Evolutionary conservation across 2,888 invertebrate species (phyloP), one percentile per base, ranked within the genome.

Genomic region (Trichopria drosophilae): DNA sequence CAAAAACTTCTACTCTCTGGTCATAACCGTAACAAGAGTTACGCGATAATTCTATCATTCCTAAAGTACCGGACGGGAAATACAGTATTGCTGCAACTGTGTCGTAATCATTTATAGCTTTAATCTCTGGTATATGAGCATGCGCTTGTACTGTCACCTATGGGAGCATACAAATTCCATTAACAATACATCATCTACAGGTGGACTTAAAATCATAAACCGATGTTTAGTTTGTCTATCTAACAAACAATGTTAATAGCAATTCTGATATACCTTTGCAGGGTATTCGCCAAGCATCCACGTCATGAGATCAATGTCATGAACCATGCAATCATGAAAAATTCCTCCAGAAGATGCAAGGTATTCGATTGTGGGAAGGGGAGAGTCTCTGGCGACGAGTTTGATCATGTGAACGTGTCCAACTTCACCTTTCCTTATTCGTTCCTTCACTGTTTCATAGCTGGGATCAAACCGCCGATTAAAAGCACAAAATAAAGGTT

Each of bases 401-500:
- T 83, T 84, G 16, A 86, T 74, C n/a, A 81, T 78, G 55, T 84
- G 82, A 1, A 84, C 77, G 51, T 82, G 81, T 6, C 86, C 86
- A 13, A 86, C 73, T 34, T 81, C 81, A 10, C 84, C 84, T 3
- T 74, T 73, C 12, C 77, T 72, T 1, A 83, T 81, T 47, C 79
- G 75, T 0, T 79, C 66, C 53, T 77, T 77, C 1, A 85, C 68
- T 2, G 76, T 67, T 5, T 70, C 68, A 63, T 83, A 82, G 18
- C 82, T 78, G 0, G 84, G 83, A 67, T 87, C 86, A 64, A 84
- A 86, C 15, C 86, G 81, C 53, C 85, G 80, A 69, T 85, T 85
- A 71, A 85, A 87, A 4, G 84, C 85, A 19, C 82, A 81, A 48
- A 84, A 80, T 4, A 87, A 72, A 1, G 81, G 78, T 22, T 77